Base-by-base conservation (phyloP, 2,888 invertebrate species). In the Macaria notata region DNA sequence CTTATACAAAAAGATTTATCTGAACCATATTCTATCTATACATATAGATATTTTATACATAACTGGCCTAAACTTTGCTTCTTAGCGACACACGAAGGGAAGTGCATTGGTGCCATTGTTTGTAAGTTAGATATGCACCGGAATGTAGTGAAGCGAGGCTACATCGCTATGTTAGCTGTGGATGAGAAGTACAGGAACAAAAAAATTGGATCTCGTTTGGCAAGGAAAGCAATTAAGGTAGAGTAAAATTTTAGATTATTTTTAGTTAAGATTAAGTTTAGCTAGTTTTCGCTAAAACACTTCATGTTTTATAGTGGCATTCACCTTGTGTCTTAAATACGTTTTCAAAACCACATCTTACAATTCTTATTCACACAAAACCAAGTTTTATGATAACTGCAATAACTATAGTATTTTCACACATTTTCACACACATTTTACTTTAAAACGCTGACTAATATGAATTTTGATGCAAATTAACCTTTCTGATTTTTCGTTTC, bases 41-140 rank as follows among this genome's bases (percentile, higher is more conserved):
- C 99, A 36, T 99, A 99, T 93, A 95, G 99, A 92, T 99, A 99
- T 93, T 99, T 99, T 93, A 99, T 99, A 85, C 98, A 99, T 88
- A 99, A 99, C 88, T 99, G 99, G 99, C 99, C 99, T 83, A 97
- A 99, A 90, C 93, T 99, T 70, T 99, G 99, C 92, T 98, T 98
- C 92, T 92, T 99, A 93, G 98, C 98, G 60, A 96, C 96, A 93
- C 95, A 96, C 84, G 94, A 94, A 73, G 94, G 94, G 61, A 94
- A 95, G 78, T 98, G 97, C 84, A 97, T 99, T 72, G 99, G 99
- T 85, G 99, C 99, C 79, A 98, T 99, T 81, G 99, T 99, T 70
- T 99, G 99, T 93, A 99, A 99, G 92, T 93, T 99, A 88, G 98
- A 98, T 90, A 94, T 97, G 87, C 97, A 98, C 87, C 93, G 95